Percentiles rank a stretch among this genome's conserved stretches.
Evolutionary conservation across 2,888 invertebrate species (phyloP).

Genomic region (Drosophila histrio): DNA sequence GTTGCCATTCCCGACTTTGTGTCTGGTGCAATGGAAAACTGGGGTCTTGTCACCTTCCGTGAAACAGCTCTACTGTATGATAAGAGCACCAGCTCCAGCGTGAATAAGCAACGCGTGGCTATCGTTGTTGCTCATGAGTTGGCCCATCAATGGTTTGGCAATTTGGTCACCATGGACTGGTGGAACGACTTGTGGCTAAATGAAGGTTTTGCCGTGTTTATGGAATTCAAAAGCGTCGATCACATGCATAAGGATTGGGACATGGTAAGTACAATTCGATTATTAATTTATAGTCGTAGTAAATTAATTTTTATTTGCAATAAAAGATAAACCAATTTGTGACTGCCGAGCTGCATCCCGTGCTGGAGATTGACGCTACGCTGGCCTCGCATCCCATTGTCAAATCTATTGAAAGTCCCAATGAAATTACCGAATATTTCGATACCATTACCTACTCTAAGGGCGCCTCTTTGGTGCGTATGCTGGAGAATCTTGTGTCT

Average conservation of each 20-base stretch:
- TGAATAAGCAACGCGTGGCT: conserved; percentile 91
- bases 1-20: conserved; percentile 84
- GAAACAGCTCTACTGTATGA: conserved; percentile 94
- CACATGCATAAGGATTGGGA: conserved; percentile 91
- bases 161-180: conserved; percentile 96
- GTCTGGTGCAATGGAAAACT: conserved; percentile 97
- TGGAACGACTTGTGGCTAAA: conserved; percentile 97
- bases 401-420: conserved; percentile 92
- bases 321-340: conserved; percentile 91
- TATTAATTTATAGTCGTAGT: neutral
- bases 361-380: conserved; percentile 90
- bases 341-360: conserved; percentile 89
- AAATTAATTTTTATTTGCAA: neutral
- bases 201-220: conserved; percentile 96
- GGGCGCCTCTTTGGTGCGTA: conserved; percentile 94
- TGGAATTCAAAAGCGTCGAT: conserved; percentile 92
- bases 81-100: conserved; percentile 88
- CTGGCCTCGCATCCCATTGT: conserved; percentile 95
- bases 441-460: conserved; percentile 96
- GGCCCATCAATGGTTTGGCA: conserved; percentile 98
- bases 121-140: conserved; percentile 95
- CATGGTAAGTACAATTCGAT: conserved; percentile 86
- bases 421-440: conserved; percentile 95
- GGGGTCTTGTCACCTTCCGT: conserved; percentile 96
- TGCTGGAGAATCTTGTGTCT: conserved; percentile 92